Evolutionary conservation across 2,888 invertebrate species (phyloP), one percentile per base, ranked within the genome.

Genomic region (Lathronympha strigana): DNA sequence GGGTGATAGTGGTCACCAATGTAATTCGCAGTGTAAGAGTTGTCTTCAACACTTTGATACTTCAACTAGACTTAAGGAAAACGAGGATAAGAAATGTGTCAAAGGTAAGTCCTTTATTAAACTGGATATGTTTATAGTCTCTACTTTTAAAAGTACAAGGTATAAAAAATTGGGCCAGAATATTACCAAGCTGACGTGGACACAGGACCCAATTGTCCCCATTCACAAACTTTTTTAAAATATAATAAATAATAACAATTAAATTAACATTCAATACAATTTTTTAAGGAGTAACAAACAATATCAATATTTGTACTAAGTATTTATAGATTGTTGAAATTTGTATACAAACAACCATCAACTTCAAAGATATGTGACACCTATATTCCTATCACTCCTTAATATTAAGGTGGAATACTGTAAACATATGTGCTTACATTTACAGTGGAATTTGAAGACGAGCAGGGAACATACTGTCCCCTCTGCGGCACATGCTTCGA

Each of bases 401-500:
- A n/a, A n/a, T n/a, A n/a, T n/a, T n/a, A n/a, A n/a, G n/a, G n/a
- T n/a, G n/a, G 33, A 33, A 13, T 3, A 6, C 17, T 40, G 17
- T 2, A 8, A 11, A 17, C 5, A 17, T 17, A 8, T 31, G 1
- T 38, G 19, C 13, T 23, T n/a, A 23, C 23, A 23, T 23, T 80
- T 82, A 67, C 66, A 86, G 85, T 82, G 66, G 86, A 87, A 73
- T 73, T 75, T 71, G 86, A 83, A 68, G 83, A 82, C 43, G 72
- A 74, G 1, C 79, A 73, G 21, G 79, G 78, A 25, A 83, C 85
- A 17, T 86, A 80, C 68, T 90, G 90, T 55, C 90, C 90, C 0
- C 72, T 89, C 8, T 90, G 90, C 67, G 85, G 84, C 3, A 79
- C 76, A 15, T 81, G 80, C 54, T 88, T 84, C 63, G 75, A 78